Evolutionary conservation across 2,797 vertebrate species (phyloP), one percentile per base, ranked within the genome.

Genomic region (Microctenopoma steveboyesi): DNA sequence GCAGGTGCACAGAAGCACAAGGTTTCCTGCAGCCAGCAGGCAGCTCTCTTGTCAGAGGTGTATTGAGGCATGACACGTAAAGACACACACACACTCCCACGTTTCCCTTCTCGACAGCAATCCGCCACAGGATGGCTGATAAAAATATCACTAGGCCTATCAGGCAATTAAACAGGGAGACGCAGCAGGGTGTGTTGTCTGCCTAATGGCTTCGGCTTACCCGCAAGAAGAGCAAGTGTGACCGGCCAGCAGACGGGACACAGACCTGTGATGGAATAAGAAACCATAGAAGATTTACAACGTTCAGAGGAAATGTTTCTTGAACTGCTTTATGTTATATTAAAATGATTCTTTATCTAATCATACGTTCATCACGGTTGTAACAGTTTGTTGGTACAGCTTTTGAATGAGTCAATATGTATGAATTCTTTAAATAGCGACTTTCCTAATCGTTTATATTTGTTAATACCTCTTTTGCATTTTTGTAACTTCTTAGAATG

Each of bases 61-160:
- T 84, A 89, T 79, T 45, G 76, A 92, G 86, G 79, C 89, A 71
- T 90, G 86, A 79, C 86, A 87, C 69, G 50, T 55, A 75, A 67
- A 86, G 27, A 83, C 81, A 80, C 82, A 79, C 62, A 72, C 62
- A 73, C 47, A 52, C 65, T 66, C 64, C 60, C 66, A 62, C 70
- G 57, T 45, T 59, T 74, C 58, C 69, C 72, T 72, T 75, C 71
- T 55, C 52, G 35, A 79, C 81, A 89, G 83, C 79, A 74, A 72
- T 86, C 81, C 78, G 16, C 88, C 75, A 70, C 77, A 79, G 84
- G 84, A 86, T 45, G 5, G 64, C 86, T 84, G 90, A 92, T 93
- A 90, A 92, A 93, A 93, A 93, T 92, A 92, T 91, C 86, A 88
- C 87, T 85, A 83, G 79, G 74, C 81, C 87, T 89, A 91, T 91